A percentile compares a stretch with the other conserved stretches of the same genome.
Conservation (phyloP, 2,888 invertebrate species). For the Choreutis nemorana region DNA sequence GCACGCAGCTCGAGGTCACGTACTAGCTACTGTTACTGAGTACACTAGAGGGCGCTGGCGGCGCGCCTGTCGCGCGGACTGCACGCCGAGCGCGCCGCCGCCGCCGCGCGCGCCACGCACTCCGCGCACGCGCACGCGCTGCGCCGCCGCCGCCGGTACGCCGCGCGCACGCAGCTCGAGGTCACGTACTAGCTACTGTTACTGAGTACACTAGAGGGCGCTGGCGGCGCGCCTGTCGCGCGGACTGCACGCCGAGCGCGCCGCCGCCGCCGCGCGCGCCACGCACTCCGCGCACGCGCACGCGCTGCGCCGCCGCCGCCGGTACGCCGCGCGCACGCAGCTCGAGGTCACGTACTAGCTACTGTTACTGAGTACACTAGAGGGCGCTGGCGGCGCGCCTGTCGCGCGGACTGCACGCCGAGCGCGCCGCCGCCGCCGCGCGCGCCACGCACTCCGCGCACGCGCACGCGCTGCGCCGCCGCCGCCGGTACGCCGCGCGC, state of each 20-base stretch:
- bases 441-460: slow-evolving; percentile 17
- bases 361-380: no score
- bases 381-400: slow-evolving; percentile 25
- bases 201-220: no score
- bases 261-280: slow-evolving; percentile 21
- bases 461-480: slow-evolving; percentile 23
- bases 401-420: slow-evolving; percentile 31
- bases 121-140: slow-evolving; percentile 24
- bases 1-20: no score
- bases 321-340: slow-evolving; percentile 39
- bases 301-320: slow-evolving; percentile 28
- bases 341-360: no score
- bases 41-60: slow-evolving; percentile 19
- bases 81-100: slow-evolving; percentile 34
- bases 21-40: no score
- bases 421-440: slow-evolving; percentile 25
- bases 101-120: slow-evolving; percentile 17
- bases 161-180: no score
- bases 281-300: slow-evolving; percentile 21
- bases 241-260: slow-evolving; percentile 34
- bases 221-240: slow-evolving; percentile 27
- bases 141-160: slow-evolving; percentile 37
- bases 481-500: slow-evolving; percentile 40
- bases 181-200: no score
- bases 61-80: slow-evolving; percentile 30